These are phyloP conservation scores for Nasonia vitripennis DNA, from an alignment of 1,140 invertebrate genomes.

Conservation along the genomic window DNA sequence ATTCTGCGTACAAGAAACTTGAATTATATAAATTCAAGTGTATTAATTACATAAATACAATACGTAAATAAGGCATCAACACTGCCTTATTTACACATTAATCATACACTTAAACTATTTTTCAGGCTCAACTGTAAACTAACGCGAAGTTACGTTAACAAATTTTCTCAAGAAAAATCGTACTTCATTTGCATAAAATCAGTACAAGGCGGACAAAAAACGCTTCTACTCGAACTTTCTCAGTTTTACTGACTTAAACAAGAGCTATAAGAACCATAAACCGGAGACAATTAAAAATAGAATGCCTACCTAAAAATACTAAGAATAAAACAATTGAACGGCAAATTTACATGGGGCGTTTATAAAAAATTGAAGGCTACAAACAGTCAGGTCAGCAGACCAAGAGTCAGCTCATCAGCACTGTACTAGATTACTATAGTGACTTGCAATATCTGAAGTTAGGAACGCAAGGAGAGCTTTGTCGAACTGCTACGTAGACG, in stretches of 20 bases:
- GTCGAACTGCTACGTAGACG: no score
- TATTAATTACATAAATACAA: no score
- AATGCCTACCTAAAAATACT: slow-evolving; percentile 41
- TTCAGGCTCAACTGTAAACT: not conserved
- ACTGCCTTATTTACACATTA: not conserved
- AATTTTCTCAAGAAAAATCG: not conserved
- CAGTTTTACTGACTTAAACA: slow-evolving; percentile 9
- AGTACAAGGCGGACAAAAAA: not conserved
- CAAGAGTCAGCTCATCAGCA: slow-evolving; percentile 9
- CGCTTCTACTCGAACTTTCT: not conserved
- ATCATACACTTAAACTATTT: not conserved
- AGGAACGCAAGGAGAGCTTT: not conserved
- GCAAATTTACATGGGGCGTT: slow-evolving; percentile 20
- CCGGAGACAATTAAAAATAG: not conserved
- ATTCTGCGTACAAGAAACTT: no score
- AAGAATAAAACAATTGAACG: slow-evolving; percentile 7
- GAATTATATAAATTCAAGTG: not conserved
- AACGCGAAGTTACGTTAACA: not conserved
- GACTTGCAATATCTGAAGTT: slow-evolving; percentile 57
- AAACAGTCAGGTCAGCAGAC: slow-evolving; percentile 33
- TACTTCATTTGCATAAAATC: not conserved
- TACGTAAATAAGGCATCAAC: not conserved
- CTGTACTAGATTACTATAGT: slow-evolving; percentile 32
- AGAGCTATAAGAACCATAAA: not conserved
- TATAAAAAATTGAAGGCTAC: slow-evolving; percentile 29